Percentiles rank a stretch among this genome's conserved stretches.
Evolutionary conservation across 2,888 invertebrate species (phyloP).

Genomic region (Idaea dimidiata): DNA sequence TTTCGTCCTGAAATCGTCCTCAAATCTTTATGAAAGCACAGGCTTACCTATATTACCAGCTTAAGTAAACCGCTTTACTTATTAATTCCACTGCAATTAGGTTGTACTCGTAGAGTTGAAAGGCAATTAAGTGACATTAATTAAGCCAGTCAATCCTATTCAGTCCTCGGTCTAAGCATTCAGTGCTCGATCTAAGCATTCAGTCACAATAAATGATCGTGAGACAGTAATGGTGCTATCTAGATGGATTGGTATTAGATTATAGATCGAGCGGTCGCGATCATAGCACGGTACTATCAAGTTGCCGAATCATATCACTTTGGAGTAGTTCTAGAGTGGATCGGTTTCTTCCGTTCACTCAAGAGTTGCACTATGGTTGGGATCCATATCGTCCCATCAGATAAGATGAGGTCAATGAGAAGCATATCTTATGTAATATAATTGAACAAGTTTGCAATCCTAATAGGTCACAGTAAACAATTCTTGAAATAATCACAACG

Average conservation of each 20-base stretch:
- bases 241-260: neutral
- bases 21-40: neutral
- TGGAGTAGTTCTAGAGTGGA: too few relatives aligned
- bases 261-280: neutral
- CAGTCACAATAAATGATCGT: neutral
- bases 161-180: neutral
- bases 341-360: too few relatives aligned
- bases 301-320: too few relatives aligned
- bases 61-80: neutral
- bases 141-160: neutral
- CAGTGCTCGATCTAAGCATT: neutral
- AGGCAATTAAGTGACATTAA: neutral
- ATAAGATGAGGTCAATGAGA: too few relatives aligned
- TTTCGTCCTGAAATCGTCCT: too few relatives aligned
- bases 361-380: too few relatives aligned
- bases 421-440: too few relatives aligned
- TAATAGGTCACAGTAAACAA: too few relatives aligned
- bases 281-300: neutral
- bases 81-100: neutral
- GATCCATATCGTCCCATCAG: too few relatives aligned
- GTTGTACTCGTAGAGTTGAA: neutral
- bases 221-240: neutral
- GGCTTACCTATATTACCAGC: too few relatives aligned
- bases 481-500: too few relatives aligned
- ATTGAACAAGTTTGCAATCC: too few relatives aligned